phyloP scores from a whole-genome alignment of 2,888 invertebrate genomes.

The Pogonocherus hispidulus region DNA sequence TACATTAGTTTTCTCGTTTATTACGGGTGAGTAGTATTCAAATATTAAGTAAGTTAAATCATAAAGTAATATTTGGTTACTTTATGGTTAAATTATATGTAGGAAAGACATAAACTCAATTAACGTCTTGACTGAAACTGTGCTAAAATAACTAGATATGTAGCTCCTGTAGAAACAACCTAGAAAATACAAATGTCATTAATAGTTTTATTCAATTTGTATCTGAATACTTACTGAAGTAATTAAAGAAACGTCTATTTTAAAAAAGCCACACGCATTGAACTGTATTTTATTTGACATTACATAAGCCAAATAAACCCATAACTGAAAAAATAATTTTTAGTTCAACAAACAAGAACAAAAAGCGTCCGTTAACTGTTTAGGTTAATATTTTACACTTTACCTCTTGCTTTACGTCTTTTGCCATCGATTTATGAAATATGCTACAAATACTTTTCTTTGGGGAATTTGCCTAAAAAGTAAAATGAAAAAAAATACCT shows the following conservation, averaged over 20 bases:
- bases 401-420: constrained; percentile 43
- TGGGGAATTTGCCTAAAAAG: constrained; percentile 43
- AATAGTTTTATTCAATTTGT: neutral
- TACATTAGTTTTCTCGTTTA: no score
- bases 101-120: no score
- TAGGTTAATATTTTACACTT: no score
- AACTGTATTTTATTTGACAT: constrained; percentile 37
- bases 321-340: constrained; percentile 46
- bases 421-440: constrained; percentile 27
- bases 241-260: constrained; percentile 41
- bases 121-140: constrained; percentile 44
- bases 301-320: constrained; percentile 40
- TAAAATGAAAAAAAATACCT: no score
- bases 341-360: no score
- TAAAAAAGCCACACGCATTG: constrained; percentile 46
- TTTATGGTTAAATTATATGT: no score
- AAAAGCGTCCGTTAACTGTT: no score
- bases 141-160: constrained; percentile 48
- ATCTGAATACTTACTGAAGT: constrained; percentile 42
- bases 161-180: constrained; percentile 47
- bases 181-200: constrained; percentile 27
- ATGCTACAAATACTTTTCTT: constrained; percentile 38
- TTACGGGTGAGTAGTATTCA: no score
- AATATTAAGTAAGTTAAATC: no score
- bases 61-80: no score